These are phyloP conservation scores for Cryptotis parvus DNA, from an alignment of 2,113 vertebrate genomes.

Conservation along the genomic window DNA sequence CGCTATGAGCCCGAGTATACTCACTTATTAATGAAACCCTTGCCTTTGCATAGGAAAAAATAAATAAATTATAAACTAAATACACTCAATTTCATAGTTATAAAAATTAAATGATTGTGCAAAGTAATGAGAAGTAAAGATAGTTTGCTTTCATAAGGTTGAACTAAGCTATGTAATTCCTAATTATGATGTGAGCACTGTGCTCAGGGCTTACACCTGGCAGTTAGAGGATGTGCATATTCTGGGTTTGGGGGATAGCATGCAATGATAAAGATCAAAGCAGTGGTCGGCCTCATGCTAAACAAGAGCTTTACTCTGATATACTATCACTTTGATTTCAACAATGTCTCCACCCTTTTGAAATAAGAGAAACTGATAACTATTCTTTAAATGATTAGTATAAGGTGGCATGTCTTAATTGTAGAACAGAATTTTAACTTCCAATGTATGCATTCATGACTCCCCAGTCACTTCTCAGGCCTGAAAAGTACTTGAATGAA, in stretches of 20 bases:
- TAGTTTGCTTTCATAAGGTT: not conserved
- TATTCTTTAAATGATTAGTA: not conserved
- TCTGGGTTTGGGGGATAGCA: too few relatives aligned
- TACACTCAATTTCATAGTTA: not conserved
- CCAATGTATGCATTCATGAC: rapidly evolving
- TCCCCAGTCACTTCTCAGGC: not conserved
- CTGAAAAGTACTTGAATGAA: not conserved
- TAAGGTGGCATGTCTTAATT: not conserved
- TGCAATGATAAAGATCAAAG: too few relatives aligned
- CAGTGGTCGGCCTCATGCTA: too few relatives aligned
- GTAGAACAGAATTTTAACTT: not conserved
- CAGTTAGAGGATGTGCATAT: too few relatives aligned
- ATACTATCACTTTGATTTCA: too few relatives aligned
- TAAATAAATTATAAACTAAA: not conserved
- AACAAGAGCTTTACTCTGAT: too few relatives aligned
- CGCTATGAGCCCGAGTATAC: too few relatives aligned
- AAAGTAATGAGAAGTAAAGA: not conserved
- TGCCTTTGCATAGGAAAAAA: too few relatives aligned
- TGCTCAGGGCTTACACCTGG: too few relatives aligned
- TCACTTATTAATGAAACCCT: too few relatives aligned
- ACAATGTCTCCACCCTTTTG: not conserved
- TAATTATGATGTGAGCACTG: not conserved
- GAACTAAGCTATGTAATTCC: not conserved
- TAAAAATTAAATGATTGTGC: not conserved
- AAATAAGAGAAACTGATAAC: not conserved